A percentile compares a stretch with the other conserved stretches of the same genome.
Conservation (phyloP, 2,113 vertebrate species). For the Pituophis catenifer region DNA sequence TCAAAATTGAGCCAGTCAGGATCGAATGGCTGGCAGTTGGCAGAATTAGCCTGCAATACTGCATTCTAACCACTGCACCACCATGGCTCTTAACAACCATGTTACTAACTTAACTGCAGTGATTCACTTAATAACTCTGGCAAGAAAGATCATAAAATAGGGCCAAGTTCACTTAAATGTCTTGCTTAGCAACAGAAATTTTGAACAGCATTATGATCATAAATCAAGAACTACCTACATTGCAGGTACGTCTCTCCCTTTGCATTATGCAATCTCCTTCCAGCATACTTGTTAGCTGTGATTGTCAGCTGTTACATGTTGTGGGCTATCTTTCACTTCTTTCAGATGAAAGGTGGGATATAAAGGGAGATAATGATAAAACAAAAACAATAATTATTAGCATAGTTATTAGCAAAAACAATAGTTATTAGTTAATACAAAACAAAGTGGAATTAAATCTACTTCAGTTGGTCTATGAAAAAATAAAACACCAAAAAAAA, state of each 20-base stretch:
- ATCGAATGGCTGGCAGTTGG: not conserved
- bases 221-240: not conserved
- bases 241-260: not conserved
- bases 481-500: not conserved
- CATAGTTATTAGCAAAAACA: not conserved
- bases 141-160: not conserved
- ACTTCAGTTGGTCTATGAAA: not conserved
- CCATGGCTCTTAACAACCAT: not conserved
- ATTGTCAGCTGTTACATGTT: not conserved
- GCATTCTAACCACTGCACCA: not conserved
- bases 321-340: not conserved
- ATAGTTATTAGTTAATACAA: not conserved
- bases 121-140: not conserved
- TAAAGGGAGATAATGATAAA: not conserved
- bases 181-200: not conserved
- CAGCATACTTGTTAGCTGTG: not conserved
- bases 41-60: not conserved
- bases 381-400: not conserved
- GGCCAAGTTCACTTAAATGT: not conserved
- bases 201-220: not conserved
- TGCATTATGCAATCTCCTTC: not conserved
- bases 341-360: not conserved
- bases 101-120: not conserved
- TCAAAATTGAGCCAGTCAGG: not conserved
- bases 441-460: not conserved